These are phyloP conservation scores for Drosophila ironensis DNA, from an alignment of 1,140 invertebrate genomes.

Conservation along the genomic window DNA sequence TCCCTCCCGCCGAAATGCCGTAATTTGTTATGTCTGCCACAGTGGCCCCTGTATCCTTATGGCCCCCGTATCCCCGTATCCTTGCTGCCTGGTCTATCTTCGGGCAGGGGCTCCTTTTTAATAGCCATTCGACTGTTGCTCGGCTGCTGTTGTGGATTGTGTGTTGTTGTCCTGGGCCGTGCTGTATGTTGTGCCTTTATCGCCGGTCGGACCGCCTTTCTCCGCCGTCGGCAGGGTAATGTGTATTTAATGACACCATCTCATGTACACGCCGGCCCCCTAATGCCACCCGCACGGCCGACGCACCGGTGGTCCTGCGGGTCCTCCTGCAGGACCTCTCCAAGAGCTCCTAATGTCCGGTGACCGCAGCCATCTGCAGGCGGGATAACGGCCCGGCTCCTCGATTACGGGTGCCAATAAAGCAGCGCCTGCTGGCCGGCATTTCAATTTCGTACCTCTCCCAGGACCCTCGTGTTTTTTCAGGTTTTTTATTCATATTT, in stretches of 20 bases:
- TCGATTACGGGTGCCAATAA: slow-evolving; percentile 61
- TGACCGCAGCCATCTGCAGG: slow-evolving; percentile 39
- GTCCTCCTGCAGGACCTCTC: slow-evolving; percentile 22
- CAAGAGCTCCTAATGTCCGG: slow-evolving; percentile 63
- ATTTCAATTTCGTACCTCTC: slow-evolving; percentile 52
- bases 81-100: slow-evolving; percentile 51
- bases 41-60: too few relatives aligned
- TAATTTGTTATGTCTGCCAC: slow-evolving; percentile 68
- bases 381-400: slow-evolving; percentile 27
- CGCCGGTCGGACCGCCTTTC: slow-evolving; percentile 5
- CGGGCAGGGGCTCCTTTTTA: slow-evolving; percentile 54
- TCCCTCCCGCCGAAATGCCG: slow-evolving; percentile 40
- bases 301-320: slow-evolving; percentile 52
- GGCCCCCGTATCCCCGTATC: too few relatives aligned
- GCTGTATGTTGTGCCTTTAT: slow-evolving; percentile 65
- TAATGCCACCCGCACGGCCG: slow-evolving; percentile 46
- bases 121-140: slow-evolving; percentile 71
- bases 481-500: slow-evolving; percentile 55
- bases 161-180: too few relatives aligned
- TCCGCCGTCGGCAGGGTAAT: slow-evolving; percentile 51
- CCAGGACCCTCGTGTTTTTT: not conserved
- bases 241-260: slow-evolving; percentile 80
- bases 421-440: slow-evolving; percentile 49
- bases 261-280: slow-evolving; percentile 64
- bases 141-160: slow-evolving; percentile 16